Evolutionary conservation across 2,113 vertebrate species (phyloP).

Genomic region (Peucedramus taeniatus): DNA sequence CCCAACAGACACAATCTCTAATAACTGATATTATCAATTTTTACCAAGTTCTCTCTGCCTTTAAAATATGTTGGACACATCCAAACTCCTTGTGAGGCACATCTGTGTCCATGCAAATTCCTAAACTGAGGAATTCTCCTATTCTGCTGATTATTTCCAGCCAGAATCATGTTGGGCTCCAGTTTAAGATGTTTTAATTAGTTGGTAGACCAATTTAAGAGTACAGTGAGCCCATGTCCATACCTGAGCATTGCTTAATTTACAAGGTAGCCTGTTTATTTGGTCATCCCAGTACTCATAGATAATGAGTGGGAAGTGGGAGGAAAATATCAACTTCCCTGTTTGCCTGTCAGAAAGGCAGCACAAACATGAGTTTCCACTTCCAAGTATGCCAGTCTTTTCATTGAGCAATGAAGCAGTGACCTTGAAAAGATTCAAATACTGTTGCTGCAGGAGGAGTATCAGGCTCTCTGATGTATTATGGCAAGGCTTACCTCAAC

Average conservation of each 20-base stretch:
- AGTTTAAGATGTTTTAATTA: neutral
- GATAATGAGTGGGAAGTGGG: neutral
- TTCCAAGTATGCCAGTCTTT: neutral
- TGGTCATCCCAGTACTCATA: neutral
- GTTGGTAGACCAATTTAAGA: neutral
- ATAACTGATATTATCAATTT: neutral
- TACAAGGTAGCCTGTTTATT: neutral
- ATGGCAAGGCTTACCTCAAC: neutral
- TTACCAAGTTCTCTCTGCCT: neutral
- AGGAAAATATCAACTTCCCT: neutral
- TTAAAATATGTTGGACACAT: neutral
- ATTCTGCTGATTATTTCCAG: neutral
- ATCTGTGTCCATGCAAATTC: neutral
- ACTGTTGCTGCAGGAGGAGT: neutral
- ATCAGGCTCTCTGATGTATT: neutral
- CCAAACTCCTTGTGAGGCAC: neutral
- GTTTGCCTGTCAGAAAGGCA: neutral
- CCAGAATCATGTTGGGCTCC: neutral
- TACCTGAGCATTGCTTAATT: neutral
- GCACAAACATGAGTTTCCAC: neutral
- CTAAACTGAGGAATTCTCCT: neutral
- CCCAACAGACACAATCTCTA: neutral
- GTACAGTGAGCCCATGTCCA: neutral
- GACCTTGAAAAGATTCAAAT: neutral
- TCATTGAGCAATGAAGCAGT: neutral